Conservation (phyloP, 1,140 invertebrate genomes). For the Drosophila tropicalis region DNA sequence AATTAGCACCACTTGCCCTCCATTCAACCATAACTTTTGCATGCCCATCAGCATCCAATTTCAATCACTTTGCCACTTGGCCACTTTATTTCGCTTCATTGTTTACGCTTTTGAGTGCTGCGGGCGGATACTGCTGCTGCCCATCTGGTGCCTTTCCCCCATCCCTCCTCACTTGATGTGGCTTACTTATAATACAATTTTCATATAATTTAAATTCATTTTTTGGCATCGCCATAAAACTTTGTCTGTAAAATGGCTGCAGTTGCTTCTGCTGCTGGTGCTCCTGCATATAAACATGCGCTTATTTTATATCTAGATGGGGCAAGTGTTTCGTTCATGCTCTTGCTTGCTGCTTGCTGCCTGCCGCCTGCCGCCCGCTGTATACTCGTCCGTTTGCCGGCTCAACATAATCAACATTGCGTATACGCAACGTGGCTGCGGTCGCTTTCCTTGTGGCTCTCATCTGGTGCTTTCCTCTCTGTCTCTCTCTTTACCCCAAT, state of each 20-base stretch:
- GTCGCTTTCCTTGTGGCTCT: slow-evolving; percentile 25
- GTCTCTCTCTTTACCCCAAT: slow-evolving; percentile 32
- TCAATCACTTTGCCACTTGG: slow-evolving; percentile 65
- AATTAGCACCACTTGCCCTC: slow-evolving; percentile 14
- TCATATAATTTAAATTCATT: slow-evolving; percentile 76
- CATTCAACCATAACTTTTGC: slow-evolving; percentile 13
- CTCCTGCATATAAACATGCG: slow-evolving; percentile 60
- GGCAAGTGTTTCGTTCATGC: slow-evolving; percentile 5
- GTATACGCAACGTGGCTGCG: slow-evolving; percentile 61
- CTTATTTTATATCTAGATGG: slow-evolving; percentile 72
- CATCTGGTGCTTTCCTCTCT: slow-evolving; percentile 8
- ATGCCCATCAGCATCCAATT: slow-evolving; percentile 60
- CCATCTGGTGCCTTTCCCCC: background rate
- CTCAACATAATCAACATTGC: slow-evolving; percentile 65
- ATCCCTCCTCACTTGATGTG: background rate
- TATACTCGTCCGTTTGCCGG: slow-evolving; percentile 21
- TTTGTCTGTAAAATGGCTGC: slow-evolving; percentile 56
- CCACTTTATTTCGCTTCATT: slow-evolving; percentile 67
- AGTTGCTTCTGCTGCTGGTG: slow-evolving; percentile 30
- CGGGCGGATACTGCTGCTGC: slow-evolving; percentile 2
- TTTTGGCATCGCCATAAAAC: slow-evolving; percentile 69
- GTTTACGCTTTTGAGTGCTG: slow-evolving; percentile 55
- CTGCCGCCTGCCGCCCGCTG: background rate
- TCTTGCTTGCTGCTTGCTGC: slow-evolving; percentile 1
- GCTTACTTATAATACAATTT: slow-evolving; percentile 64